phyloP scores from a whole-genome alignment of 2,113 vertebrate species.

The cat (Felis catus) region DNA sequence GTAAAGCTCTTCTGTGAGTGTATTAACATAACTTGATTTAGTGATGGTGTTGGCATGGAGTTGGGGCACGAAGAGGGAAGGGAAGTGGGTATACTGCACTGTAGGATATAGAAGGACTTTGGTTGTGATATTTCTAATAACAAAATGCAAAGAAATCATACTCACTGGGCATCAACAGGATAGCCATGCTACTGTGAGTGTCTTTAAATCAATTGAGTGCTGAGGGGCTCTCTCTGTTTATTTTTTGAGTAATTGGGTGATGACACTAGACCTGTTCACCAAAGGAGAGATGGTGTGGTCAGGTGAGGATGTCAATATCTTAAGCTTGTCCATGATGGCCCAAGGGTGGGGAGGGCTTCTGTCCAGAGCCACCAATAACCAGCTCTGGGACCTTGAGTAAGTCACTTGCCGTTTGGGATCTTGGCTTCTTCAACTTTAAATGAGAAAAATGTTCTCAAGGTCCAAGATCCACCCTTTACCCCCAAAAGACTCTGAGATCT shows the following conservation, averaged over 20 bases:
- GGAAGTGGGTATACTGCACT: neutral
- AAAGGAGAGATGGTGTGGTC: neutral
- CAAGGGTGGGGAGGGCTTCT: neutral
- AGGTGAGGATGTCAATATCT: neutral
- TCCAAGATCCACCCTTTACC: neutral
- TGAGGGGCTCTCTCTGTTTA: neutral
- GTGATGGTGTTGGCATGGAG: neutral
- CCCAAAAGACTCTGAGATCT: neutral
- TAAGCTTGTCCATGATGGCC: neutral
- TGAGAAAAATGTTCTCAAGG: neutral
- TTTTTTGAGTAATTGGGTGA: neutral
- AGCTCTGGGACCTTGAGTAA: neutral
- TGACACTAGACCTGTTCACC: neutral
- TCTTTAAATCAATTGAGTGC: neutral
- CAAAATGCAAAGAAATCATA: neutral
- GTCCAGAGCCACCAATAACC: neutral
- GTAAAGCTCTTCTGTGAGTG: slow-evolving; percentile 21
- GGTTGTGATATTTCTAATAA: neutral
- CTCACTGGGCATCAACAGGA: neutral
- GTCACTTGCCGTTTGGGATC: neutral
- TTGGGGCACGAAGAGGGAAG: neutral
- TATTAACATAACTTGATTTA: neutral
- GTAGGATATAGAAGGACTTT: neutral
- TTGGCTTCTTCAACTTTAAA: slow-evolving; percentile 1
- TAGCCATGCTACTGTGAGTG: neutral